phyloP scores from a whole-genome alignment of 1,140 invertebrate species.

The Bombyx mori region DNA sequence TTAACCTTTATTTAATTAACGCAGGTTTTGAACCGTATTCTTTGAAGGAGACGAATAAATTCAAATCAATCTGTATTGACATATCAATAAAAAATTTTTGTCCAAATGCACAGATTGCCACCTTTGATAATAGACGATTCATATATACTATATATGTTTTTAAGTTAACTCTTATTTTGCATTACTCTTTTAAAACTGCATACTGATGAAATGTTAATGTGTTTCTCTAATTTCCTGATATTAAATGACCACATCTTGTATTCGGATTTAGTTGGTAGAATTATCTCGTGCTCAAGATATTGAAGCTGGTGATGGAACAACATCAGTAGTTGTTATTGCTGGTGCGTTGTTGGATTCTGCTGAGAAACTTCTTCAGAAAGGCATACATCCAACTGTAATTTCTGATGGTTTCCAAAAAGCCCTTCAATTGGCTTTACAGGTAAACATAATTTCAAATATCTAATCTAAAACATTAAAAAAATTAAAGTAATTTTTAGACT shows the following conservation, averaged over 20 bases:
- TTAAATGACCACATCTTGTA: background rate
- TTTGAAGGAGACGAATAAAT: no score
- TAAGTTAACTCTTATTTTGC: no score
- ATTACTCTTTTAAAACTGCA: no score
- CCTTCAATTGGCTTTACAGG: conserved; percentile 84
- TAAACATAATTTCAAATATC: conserved; percentile 22
- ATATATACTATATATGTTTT: no score
- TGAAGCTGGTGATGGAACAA: conserved; percentile 99
- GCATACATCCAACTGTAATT: conserved; percentile 97
- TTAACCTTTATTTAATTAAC: no score
- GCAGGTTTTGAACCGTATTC: no score
- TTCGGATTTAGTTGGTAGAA: conserved; percentile 87
- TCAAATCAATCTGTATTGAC: no score
- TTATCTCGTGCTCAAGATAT: conserved; percentile 98
- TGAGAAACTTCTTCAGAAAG: conserved; percentile 92
- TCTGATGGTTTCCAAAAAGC: conserved; percentile 97
- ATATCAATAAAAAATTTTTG: no score
- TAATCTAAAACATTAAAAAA: no score
- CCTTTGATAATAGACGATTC: no score
- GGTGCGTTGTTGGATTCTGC: conserved; percentile 96
- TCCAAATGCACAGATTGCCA: no score
- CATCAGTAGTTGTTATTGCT: conserved; percentile 96
- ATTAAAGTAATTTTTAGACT: background rate
- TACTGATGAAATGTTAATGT: background rate
- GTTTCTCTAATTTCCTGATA: background rate